Evolutionary conservation across 1,140 invertebrate genomes (phyloP), one percentile per base, ranked within the genome.

Genomic region (Pseudachorutes palmiensis): DNA sequence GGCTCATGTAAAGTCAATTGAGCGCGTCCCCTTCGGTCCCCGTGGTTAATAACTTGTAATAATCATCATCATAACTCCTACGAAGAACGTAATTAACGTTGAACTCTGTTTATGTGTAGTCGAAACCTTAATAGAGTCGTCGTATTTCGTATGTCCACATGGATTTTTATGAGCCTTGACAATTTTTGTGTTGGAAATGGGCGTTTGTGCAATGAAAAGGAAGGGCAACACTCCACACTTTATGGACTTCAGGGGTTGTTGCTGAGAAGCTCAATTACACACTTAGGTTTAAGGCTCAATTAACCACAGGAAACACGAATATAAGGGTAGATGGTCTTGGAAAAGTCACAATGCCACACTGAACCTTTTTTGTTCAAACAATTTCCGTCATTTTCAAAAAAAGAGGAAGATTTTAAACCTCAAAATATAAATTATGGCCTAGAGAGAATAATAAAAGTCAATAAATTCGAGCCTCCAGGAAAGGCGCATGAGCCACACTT

Each of bases 151-250:
- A n/a, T n/a, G 36, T 45, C 12, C 12, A 55, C 24, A 19, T 12
- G 24, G 51, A 55, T 55, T 55, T 55, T 55, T 55, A 55, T 55
- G 51, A 55, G 51, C 51, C 51, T 55, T 55, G 51, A 55, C 51
- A 55, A 55, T 55, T 55, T 55, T 55, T 55, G 51, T 55, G 51
- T 55, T 55, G 51, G 51, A 55, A 55, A 55, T 12, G 51, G 51
- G 51, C 51, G 51, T 12, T 45, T 14, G 12, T 12, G 51, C 51
- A 9, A 5, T 55, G 51, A 5, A 55, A 5, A 55, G 24, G 14
- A 55, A 55, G 14, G 3, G 36, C 36, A 12, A 19, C 5, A 5
- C 51, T 55, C 24, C 12, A 55, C 51, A 12, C 12, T 55, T 55
- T 19, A 55, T 55, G 51, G 51, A 24, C 36, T 45, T 45, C 19